These are phyloP conservation scores for Trinorchestia longiramus DNA, from an alignment of 1,140 invertebrate genomes.

Conservation along the genomic window DNA sequence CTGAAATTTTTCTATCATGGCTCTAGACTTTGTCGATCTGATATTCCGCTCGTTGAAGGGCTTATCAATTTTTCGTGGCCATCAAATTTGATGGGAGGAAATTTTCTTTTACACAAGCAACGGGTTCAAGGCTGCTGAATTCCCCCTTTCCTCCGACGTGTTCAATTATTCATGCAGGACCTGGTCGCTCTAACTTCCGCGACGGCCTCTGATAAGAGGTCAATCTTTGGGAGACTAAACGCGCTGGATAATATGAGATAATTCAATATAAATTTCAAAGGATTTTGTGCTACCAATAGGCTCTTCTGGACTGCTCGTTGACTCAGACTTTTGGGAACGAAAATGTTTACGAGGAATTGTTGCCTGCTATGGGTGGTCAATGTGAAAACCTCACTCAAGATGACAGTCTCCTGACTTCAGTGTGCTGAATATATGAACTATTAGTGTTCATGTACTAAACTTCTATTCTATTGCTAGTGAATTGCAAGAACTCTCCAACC, in stretches of 20 bases:
- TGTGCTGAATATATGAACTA: background rate
- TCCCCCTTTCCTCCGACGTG: background rate
- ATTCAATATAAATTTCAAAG: background rate
- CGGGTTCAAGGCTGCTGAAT: background rate
- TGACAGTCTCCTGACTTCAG: too few relatives aligned
- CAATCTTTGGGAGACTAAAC: background rate
- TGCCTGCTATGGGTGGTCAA: background rate
- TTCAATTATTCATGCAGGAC: constrained; percentile 35
- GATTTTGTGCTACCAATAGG: background rate
- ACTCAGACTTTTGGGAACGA: background rate
- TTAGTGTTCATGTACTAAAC: background rate
- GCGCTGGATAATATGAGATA: background rate
- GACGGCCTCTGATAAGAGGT: background rate
- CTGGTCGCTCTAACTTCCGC: constrained; percentile 4
- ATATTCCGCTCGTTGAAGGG: constrained; percentile 36
- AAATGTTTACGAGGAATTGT: background rate
- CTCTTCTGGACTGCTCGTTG: background rate
- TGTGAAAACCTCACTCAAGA: too few relatives aligned
- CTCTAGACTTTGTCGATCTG: constrained; percentile 1
- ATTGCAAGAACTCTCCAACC: too few relatives aligned
- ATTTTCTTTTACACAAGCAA: constrained; percentile 32
- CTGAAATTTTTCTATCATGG: background rate
- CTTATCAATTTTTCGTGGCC: constrained; percentile 51
- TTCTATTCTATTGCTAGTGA: too few relatives aligned
- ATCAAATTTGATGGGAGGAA: constrained; percentile 48